A percentile compares a stretch with the other conserved stretches of the same genome.
Conservation (phyloP, 2,113 vertebrate genomes). For the Corythoichthys haematopterus region DNA sequence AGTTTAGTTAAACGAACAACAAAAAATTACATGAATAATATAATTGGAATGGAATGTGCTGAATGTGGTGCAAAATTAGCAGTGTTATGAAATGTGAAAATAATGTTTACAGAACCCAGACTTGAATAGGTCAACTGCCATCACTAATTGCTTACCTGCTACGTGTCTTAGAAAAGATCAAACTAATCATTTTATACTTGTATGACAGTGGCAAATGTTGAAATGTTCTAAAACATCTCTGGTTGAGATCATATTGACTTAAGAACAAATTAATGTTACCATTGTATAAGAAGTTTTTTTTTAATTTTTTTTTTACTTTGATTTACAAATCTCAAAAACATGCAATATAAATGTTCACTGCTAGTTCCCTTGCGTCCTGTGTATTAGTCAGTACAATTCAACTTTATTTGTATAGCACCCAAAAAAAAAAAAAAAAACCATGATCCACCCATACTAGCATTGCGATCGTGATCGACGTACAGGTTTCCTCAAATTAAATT, state of each 20-base stretch:
- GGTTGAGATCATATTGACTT: neutral
- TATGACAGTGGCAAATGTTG: neutral
- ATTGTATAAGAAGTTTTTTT: too few relatives aligned
- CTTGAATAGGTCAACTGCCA: neutral
- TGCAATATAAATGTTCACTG: too few relatives aligned
- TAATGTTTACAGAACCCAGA: neutral
- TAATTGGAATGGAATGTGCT: neutral
- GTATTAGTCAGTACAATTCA: too few relatives aligned
- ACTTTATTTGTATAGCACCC: too few relatives aligned
- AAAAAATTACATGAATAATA: neutral
- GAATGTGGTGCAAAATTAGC: neutral
- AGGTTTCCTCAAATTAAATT: too few relatives aligned
- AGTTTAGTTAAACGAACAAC: neutral
- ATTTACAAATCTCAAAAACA: neutral
- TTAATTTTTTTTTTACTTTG: neutral
- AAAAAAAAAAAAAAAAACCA: too few relatives aligned
- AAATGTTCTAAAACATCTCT: neutral
- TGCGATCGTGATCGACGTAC: too few relatives aligned
- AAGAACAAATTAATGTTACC: neutral
- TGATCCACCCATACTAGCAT: too few relatives aligned
- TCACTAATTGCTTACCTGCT: neutral
- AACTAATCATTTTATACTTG: neutral
- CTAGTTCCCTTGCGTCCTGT: too few relatives aligned
- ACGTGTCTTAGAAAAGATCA: neutral
- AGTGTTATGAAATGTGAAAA: neutral